Evolutionary conservation across 2,888 invertebrate genomes (phyloP).

Genomic region (Platycheirus albimanus): DNA sequence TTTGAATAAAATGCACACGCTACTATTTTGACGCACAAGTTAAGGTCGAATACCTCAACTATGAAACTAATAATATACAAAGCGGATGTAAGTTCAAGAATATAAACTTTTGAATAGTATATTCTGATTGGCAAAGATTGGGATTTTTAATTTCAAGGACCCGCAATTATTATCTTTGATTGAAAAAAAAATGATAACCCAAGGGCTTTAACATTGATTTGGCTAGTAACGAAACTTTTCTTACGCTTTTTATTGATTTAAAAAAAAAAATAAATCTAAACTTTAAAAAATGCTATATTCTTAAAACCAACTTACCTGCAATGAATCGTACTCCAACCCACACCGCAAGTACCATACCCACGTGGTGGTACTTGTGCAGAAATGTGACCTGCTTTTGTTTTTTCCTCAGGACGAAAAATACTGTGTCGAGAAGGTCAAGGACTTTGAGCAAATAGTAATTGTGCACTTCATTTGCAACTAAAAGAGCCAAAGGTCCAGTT

Average conservation of each 20-base stretch:
- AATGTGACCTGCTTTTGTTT: slow-evolving; percentile 92
- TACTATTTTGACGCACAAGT: background rate
- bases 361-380: slow-evolving; percentile 93
- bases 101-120: background rate
- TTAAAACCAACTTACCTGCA: slow-evolving; percentile 87
- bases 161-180: no score
- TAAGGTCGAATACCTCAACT: background rate
- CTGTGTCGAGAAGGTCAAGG: slow-evolving; percentile 88
- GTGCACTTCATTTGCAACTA: slow-evolving; percentile 33
- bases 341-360: slow-evolving; percentile 88
- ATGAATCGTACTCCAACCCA: slow-evolving; percentile 89
- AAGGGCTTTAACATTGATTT: no score
- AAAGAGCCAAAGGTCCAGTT: background rate
- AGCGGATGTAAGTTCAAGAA: background rate
- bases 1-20: background rate
- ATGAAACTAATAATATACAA: background rate
- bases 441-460: slow-evolving; percentile 83
- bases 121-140: no score
- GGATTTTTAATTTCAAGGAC: no score
- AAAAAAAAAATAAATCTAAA: no score
- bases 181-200: no score
- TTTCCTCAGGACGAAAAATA: slow-evolving; percentile 93
- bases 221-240: no score
- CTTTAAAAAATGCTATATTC: no score
- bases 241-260: no score